Evolutionary conservation across 2,797 vertebrate genomes (phyloP).

Genomic region (Anisognathus igniventris): DNA sequence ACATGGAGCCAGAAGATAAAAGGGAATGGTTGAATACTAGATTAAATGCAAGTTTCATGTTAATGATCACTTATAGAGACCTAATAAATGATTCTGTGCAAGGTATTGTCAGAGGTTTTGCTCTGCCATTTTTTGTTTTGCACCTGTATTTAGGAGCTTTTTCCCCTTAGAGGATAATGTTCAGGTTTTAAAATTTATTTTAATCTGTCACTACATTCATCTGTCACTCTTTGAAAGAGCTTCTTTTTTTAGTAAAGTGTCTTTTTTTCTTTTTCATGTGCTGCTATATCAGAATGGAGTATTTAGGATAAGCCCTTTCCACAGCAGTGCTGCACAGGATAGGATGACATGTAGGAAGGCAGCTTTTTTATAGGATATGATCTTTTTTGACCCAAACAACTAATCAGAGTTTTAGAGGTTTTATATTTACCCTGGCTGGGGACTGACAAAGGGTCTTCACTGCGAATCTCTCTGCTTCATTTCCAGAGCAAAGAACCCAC

Average conservation of each 20-base stretch:
- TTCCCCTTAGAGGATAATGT: background rate
- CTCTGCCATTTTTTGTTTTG: constrained; percentile 45
- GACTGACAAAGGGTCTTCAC: background rate
- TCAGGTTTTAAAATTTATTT: constrained; percentile 32
- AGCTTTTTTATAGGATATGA: background rate
- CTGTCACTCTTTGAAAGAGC: background rate
- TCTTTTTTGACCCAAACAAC: background rate
- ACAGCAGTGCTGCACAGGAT: background rate
- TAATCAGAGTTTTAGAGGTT: background rate
- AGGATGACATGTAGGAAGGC: background rate
- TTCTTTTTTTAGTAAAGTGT: background rate
- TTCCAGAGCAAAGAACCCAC: background rate
- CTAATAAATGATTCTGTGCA: constrained; percentile 45
- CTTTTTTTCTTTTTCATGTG: background rate
- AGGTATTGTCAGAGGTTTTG: background rate
- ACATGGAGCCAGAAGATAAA: background rate
- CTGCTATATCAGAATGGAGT: background rate
- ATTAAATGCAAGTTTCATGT: constrained; percentile 44
- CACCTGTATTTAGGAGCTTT: background rate
- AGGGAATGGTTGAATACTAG: background rate
- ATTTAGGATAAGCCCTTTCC: constrained; percentile 14
- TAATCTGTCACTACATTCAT: constrained; percentile 17
- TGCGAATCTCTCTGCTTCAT: background rate
- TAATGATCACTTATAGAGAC: constrained; percentile 34
- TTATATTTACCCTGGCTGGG: background rate